A percentile compares a stretch with the other conserved stretches of the same genome.
phyloP scores from a whole-genome alignment of 30 jellyfish, hydroid and myxozoan species.

The Haliclystus octoradiatus region DNA sequence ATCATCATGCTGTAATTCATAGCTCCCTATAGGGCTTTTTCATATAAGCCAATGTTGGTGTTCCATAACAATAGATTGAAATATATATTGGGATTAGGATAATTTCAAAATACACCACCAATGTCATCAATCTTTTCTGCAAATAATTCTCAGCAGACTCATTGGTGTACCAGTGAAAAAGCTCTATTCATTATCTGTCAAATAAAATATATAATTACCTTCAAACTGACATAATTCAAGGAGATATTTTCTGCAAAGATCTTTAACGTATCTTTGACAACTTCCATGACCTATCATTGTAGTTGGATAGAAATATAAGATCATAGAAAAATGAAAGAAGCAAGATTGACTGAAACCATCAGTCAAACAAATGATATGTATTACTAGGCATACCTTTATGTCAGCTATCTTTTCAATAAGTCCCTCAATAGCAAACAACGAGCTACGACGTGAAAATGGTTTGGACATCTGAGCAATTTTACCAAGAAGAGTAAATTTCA shows the following conservation, averaged over 20 bases:
- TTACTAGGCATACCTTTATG: slow-evolving; percentile 36
- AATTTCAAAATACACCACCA: no score
- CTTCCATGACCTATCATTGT: not conserved
- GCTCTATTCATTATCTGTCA: no score
- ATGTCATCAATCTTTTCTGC: no score
- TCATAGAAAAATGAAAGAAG: not conserved
- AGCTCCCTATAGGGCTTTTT: no score
- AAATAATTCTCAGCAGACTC: no score
- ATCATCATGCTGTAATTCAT: no score
- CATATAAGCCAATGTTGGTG: no score
- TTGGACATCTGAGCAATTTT: slow-evolving; percentile 43
- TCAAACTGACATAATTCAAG: slow-evolving; percentile 72
- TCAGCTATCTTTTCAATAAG: slow-evolving; percentile 74
- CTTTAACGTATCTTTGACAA: slow-evolving; percentile 64
- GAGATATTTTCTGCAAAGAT: slow-evolving; percentile 87
- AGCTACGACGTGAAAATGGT: slow-evolving; percentile 78
- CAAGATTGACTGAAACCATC: not conserved
- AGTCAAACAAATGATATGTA: not conserved
- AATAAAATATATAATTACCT: no score
- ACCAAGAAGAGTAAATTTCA: slow-evolving; percentile 64
- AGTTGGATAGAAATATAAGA: not conserved
- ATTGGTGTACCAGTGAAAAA: no score
- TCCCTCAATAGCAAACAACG: slow-evolving; percentile 84
- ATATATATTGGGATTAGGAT: no score
- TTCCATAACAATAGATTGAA: no score